Conservation (phyloP, 2,113 vertebrate genomes). For the Strix uralensis region DNA sequence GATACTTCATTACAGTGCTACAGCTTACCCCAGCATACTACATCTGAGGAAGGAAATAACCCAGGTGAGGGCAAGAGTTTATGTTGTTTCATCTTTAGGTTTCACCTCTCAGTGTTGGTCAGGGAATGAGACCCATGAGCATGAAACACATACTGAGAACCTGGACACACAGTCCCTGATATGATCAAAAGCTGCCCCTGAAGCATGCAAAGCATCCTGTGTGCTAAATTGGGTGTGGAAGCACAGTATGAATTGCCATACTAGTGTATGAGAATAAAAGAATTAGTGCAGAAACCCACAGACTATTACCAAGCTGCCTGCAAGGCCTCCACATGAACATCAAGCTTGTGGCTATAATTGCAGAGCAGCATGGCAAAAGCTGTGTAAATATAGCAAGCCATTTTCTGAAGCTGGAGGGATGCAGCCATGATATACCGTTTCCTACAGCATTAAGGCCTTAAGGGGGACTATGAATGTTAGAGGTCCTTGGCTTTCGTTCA, state of each 20-base stretch:
- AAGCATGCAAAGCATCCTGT: not conserved
- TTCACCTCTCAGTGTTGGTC: not conserved
- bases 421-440: not conserved
- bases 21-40: not conserved
- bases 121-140: not conserved
- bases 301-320: not conserved
- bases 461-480: not conserved
- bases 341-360: not conserved
- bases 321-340: not conserved
- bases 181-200: not conserved
- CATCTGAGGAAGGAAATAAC: not conserved
- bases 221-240: not conserved
- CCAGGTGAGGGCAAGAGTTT: not conserved
- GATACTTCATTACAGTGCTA: not conserved
- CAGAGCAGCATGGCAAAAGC: not conserved
- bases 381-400: not conserved
- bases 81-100: not conserved
- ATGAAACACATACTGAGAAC: not conserved
- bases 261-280: not conserved
- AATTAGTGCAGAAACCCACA: not conserved
- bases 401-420: not conserved
- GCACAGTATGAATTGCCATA: not conserved
- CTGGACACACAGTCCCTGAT: not conserved
- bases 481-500: not conserved
- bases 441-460: not conserved